These are phyloP conservation scores for Dolichotis patagonum DNA, from an alignment of 2,113 vertebrate genomes.

Conservation along the genomic window DNA sequence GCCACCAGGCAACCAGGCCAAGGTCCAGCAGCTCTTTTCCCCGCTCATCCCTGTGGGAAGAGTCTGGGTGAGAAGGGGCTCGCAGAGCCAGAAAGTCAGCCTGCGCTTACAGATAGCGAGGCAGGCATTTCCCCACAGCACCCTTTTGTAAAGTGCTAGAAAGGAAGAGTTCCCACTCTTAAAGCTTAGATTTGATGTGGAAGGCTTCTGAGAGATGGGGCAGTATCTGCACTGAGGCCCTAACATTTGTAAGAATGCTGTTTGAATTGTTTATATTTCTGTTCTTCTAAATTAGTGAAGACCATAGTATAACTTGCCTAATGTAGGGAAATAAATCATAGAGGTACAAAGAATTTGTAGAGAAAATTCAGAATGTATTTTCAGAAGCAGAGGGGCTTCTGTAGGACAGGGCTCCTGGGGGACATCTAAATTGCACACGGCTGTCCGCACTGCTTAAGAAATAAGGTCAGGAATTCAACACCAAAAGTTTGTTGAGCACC, in stretches of 20 bases:
- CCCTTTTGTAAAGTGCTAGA: background rate
- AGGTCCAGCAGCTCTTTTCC: background rate
- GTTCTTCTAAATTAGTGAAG: constrained; percentile 47
- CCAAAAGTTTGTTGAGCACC: background rate
- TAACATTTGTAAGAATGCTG: background rate
- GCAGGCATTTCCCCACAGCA: too few species aligned
- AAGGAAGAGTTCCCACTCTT: background rate
- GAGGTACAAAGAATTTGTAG: background rate
- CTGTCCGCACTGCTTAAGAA: background rate
- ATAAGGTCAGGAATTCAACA: background rate
- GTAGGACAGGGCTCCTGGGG: background rate
- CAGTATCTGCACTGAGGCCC: background rate
- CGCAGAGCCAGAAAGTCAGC: background rate
- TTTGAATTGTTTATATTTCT: constrained; percentile 16
- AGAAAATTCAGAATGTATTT: background rate
- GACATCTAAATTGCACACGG: background rate
- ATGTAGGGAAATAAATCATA: background rate
- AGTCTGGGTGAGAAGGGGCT: background rate
- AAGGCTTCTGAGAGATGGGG: background rate
- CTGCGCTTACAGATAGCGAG: background rate
- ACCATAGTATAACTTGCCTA: background rate
- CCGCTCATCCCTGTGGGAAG: background rate
- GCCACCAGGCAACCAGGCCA: background rate
- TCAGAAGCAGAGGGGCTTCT: background rate
- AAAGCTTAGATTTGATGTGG: background rate